Evolutionary conservation across 1,140 invertebrate genomes (phyloP).

Genomic region (Matsumurasca onukii): DNA sequence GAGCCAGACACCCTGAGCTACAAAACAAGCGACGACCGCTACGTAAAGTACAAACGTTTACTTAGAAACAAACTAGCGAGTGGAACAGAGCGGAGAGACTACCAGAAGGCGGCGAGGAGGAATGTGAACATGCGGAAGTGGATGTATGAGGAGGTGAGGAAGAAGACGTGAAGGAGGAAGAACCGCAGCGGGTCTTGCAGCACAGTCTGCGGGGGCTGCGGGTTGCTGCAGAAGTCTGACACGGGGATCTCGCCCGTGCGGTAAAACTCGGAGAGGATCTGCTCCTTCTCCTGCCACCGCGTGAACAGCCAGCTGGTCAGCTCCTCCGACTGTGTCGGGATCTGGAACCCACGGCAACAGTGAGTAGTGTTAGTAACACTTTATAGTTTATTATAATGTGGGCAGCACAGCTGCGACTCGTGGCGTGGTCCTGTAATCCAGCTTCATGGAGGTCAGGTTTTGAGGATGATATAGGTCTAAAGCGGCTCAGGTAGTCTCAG

Average conservation of each 20-base stretch:
- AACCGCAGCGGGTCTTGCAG: constrained; percentile 71
- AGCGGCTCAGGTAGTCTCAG: too few species aligned
- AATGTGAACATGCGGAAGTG: constrained; percentile 61
- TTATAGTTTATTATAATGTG: too few species aligned
- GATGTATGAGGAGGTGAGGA: constrained; percentile 73
- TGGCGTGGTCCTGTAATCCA: too few species aligned
- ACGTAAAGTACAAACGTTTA: constrained; percentile 43
- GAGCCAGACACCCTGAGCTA: background rate
- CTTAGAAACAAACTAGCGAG: constrained; percentile 50
- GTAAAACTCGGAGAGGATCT: constrained; percentile 78
- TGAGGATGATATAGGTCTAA: too few species aligned
- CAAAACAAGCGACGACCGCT: background rate
- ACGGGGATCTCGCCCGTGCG: constrained; percentile 64
- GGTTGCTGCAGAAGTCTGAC: constrained; percentile 50
- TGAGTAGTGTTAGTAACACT: too few species aligned
- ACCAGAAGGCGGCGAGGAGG: constrained; percentile 38
- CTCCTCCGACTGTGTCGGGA: constrained; percentile 69
- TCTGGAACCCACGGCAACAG: constrained; percentile 53
- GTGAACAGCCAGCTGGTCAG: constrained; percentile 80
- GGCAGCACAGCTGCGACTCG: too few species aligned
- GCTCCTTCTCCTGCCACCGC: constrained; percentile 80
- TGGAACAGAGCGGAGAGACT: constrained; percentile 26
- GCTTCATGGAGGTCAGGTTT: too few species aligned
- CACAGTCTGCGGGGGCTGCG: constrained; percentile 52
- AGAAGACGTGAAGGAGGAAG: constrained; percentile 73